These are phyloP conservation scores for Dicranocentrus wangi DNA, from an alignment of 2,888 invertebrate genomes.

Conservation along the genomic window DNA sequence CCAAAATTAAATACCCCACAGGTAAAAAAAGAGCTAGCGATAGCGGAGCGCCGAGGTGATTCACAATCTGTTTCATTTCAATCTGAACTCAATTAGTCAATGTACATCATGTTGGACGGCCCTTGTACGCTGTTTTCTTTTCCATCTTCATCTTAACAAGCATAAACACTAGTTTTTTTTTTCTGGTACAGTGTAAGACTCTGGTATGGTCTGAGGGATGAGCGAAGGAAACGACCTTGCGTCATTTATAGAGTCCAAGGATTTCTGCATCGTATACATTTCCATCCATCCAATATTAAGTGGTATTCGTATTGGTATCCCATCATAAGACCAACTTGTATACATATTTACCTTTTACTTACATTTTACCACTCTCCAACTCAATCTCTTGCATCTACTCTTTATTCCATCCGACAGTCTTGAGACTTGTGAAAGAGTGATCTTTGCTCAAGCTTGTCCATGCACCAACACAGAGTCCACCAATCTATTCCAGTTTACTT, in stretches of 20 bases:
- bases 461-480: no score
- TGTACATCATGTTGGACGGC: no score
- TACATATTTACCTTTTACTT: neutral
- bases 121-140: no score
- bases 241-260: constrained; percentile 70
- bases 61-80: no score
- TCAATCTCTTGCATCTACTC: constrained; percentile 10
- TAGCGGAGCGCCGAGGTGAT: no score
- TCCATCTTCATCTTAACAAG: no score
- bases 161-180: neutral
- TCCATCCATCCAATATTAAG: constrained; percentile 44
- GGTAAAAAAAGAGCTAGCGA: no score
- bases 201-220: constrained; percentile 8
- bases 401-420: neutral
- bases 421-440: no score
- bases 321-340: constrained; percentile 33
- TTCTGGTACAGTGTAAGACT: neutral
- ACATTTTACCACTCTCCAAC: constrained; percentile 5
- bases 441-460: no score
- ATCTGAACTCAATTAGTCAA: no score
- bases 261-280: constrained; percentile 58
- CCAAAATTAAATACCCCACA: no score
- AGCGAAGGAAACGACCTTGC: constrained; percentile 63
- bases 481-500: no score
- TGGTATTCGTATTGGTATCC: constrained; percentile 37